Evolutionary conservation across 2,797 vertebrate species (phyloP), one percentile per base, ranked within the genome.

Genomic region (Tenualosa thibaudeaui): DNA sequence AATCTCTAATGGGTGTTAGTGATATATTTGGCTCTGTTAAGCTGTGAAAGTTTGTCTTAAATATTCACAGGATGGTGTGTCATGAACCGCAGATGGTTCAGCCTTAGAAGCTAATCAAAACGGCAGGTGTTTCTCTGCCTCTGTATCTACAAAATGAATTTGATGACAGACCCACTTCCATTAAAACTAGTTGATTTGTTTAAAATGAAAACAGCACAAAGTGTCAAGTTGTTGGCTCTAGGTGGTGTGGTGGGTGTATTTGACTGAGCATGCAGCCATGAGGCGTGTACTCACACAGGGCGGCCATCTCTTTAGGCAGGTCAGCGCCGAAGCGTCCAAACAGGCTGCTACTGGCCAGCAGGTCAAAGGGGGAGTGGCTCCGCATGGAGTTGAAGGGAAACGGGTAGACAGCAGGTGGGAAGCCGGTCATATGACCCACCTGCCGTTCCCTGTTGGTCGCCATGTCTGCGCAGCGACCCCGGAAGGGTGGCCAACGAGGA

Each of bases 301-400:
- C 97, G 1, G 97, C 97, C 97, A 98, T 98, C 93, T 98, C 97
- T 94, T 97, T 97, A 88, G 97, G 97, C 83, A 98, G 96, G 94
- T 98, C 97, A 10, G 96, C 95, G 84, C 96, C 95, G 60, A 97
- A 97, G 91, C 96, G 95, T 75, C 97, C 95, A 91, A 97, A 97
- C 89, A 96, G 94, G 91, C 92, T 96, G 89, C 95, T 96, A 92
- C 96, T 97, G 90, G 96, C 94, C 90, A 98, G 94, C 91, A 97
- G 95, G 93, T 98, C 97, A 1, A 98, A 98, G 68, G 96, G 96
- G 86, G 97, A 96, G 89, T 96, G 97, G 92, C 96, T 97, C 90
- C 96, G 94, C 93, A 97, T 96, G 86, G 96, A 95, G 90, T 96
- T 97, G 92, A 98, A 98, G 92, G 97, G 94, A 0, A 97, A 97